Evolutionary conservation across 2,888 invertebrate species (phyloP), one percentile per base, ranked within the genome.

Genomic region (Proisotoma minuta): DNA sequence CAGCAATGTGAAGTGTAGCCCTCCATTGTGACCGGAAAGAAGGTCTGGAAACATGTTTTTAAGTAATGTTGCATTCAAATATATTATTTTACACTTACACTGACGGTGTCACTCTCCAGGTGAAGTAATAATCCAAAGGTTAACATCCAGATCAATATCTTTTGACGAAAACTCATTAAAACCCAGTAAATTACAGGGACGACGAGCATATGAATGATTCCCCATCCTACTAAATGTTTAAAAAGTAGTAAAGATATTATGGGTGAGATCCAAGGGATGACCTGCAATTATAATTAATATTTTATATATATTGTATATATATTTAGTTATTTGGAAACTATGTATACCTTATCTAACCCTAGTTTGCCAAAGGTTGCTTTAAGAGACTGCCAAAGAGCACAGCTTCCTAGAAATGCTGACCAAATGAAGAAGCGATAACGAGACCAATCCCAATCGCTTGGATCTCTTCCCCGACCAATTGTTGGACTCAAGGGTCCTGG

Each of bases 371-470:
- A 18, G 65, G 59, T 1, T 69, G 26, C 26, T 57, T 59, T 5
- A 57, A 34, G 20, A 48, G 26, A 26, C n/a, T n/a, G n/a, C n/a
- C n/a, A n/a, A n/a, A n/a, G n/a, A n/a, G n/a, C n/a, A n/a, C n/a
- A n/a, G n/a, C n/a, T n/a, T n/a, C n/a, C n/a, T n/a, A 68, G n/a
- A n/a, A n/a, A n/a, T n/a, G n/a, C n/a, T n/a, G n/a, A n/a, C n/a
- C n/a, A n/a, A n/a, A 57, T 8, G 60, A 2, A 8, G 29, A 22
- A 1, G 59, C 50, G 58, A 71, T 86, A 60, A 82, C 80, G n/a
- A 74, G 78, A 82, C 88, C 88, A 89, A 79, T 89, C 89, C 75
- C 82, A 79, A 78, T 89, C 88, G 22, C 87, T 82, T 26, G 79
- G 78, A 78, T 89, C 89, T 78, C 82, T 83, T 66, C 81, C 81